phyloP scores from a whole-genome alignment of 2,113 vertebrate species.

The Erythrocercus mccallii region DNA sequence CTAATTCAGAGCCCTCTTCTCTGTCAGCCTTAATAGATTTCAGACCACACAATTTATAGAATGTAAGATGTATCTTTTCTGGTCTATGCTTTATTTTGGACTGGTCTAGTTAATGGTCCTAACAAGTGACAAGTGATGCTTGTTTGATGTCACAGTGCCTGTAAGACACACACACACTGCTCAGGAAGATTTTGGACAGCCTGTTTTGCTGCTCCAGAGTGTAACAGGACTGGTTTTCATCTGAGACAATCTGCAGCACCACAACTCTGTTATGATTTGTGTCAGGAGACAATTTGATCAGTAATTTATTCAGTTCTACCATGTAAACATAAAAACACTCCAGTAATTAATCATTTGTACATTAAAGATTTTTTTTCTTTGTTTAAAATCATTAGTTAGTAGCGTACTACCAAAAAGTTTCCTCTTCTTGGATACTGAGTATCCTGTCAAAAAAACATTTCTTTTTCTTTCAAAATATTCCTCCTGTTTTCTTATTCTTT shows the following conservation, averaged over 20 bases:
- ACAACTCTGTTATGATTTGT: background rate
- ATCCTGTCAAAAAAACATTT: background rate
- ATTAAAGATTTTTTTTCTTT: background rate
- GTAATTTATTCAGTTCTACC: background rate
- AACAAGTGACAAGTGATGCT: constrained; percentile 85
- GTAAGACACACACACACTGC: background rate
- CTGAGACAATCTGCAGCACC: background rate
- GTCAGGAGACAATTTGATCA: background rate
- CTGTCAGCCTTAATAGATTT: constrained; percentile 96
- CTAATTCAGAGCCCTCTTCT: constrained; percentile 81
- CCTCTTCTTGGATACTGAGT: background rate
- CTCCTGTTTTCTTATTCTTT: background rate
- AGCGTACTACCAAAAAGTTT: background rate
- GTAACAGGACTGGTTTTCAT: background rate
- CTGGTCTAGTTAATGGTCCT: constrained; percentile 78
- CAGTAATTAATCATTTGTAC: background rate
- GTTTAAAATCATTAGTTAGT: background rate
- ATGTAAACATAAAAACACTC: rapidly evolving
- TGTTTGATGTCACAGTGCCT: constrained; percentile 43
- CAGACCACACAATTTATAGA: constrained; percentile 88
- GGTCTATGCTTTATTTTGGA: constrained; percentile 74
- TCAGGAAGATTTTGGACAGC: background rate
- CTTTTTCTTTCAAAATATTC: background rate
- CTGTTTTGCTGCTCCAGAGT: background rate
- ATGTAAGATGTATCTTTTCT: constrained; percentile 82